Percentiles rank a stretch among this genome's conserved stretches.
Conservation (phyloP, 2,113 vertebrate species). For the Ciconia maguari region DNA sequence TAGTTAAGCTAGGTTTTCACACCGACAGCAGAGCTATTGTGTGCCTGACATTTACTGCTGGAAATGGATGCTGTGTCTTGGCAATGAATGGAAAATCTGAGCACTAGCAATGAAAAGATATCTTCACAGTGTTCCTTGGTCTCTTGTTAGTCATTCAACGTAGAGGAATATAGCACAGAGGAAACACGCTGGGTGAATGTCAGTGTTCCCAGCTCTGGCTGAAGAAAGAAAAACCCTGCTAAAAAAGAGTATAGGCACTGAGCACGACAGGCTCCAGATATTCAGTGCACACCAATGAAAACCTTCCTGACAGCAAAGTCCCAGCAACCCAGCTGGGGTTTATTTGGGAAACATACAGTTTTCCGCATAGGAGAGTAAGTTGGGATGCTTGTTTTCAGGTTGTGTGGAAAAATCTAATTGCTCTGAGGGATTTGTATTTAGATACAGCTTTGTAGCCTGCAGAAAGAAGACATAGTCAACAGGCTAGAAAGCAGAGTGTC, state of each 20-base stretch:
- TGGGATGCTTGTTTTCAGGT: background rate
- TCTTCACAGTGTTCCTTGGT: conserved; percentile 40
- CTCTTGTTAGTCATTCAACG: conserved; percentile 26
- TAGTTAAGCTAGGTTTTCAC: conserved; percentile 56
- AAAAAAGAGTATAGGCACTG: background rate
- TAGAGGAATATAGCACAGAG: conserved; percentile 24
- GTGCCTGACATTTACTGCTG: conserved; percentile 68
- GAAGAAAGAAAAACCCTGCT: background rate
- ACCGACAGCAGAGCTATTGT: conserved; percentile 72
- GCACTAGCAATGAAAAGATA: conserved; percentile 45
- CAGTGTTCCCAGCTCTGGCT: background rate
- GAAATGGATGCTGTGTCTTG: conserved; percentile 56
- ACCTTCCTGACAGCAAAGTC: background rate
- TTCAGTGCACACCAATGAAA: background rate
- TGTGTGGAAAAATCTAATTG: background rate
- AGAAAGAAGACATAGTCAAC: background rate
- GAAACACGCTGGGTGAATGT: conserved; percentile 33
- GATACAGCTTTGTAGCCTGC: background rate
- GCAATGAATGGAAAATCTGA: conserved; percentile 57
- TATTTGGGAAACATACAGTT: background rate
- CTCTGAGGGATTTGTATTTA: background rate
- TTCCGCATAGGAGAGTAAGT: background rate
- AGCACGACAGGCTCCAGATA: background rate
- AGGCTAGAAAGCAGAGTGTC: background rate
- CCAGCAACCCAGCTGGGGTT: background rate